These are phyloP conservation scores for Actinostola sp. DNA, from an alignment of 92 coral and sea anemone species.

Conservation along the genomic window DNA sequence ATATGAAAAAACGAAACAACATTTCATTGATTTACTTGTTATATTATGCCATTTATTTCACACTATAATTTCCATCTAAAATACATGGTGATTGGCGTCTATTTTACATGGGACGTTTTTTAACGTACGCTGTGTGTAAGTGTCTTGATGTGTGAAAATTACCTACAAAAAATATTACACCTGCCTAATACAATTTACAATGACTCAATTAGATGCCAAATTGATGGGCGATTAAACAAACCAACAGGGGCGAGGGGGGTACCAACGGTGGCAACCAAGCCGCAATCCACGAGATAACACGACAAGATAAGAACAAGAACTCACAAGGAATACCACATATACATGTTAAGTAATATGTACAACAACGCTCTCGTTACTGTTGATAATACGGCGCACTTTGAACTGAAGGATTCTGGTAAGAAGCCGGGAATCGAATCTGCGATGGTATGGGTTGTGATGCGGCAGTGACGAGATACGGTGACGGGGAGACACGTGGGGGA, in stretches of 20 bases:
- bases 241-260: too few relatives aligned
- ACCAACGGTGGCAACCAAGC: too few relatives aligned
- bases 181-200: not conserved
- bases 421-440: conserved; percentile 63
- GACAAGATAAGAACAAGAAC: not conserved
- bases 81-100: conserved; percentile 37
- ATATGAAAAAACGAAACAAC: too few relatives aligned
- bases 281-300: too few relatives aligned
- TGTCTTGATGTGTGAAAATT: not conserved
- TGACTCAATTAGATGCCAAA: conserved; percentile 1
- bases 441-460: conserved; percentile 46
- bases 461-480: conserved; percentile 53
- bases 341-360: conserved; percentile 15
- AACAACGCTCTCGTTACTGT: conserved; percentile 23
- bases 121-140: conserved; percentile 30
- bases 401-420: conserved; percentile 59
- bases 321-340: conserved; percentile 6
- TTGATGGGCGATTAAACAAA: too few relatives aligned
- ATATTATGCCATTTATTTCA: conserved; percentile 27
- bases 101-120: conserved; percentile 42
- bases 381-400: conserved; percentile 65
- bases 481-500: conserved; percentile 49
- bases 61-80: conserved; percentile 39
- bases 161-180: conserved; percentile 25
- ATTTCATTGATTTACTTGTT: not conserved